Conservation (phyloP, 1,140 invertebrate genomes). For the Antheraea mylitta region DNA sequence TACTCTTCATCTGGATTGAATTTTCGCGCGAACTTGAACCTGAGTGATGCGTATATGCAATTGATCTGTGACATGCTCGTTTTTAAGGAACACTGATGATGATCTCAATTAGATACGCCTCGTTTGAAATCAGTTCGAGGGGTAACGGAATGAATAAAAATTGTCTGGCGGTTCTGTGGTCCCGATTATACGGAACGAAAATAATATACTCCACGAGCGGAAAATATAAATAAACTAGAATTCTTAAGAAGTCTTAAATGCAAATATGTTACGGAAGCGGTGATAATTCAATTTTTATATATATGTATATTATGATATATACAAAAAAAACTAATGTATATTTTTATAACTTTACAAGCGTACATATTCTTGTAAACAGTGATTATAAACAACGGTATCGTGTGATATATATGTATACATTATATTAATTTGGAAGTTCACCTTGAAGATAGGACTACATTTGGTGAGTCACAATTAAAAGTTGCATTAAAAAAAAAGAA, state of each 20-base stretch:
- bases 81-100: conserved; percentile 58
- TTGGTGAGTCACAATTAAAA: neutral
- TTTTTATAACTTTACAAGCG: conserved; percentile 8
- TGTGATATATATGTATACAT: conserved; percentile 15
- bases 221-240: conserved; percentile 53
- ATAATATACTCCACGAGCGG: conserved; percentile 33
- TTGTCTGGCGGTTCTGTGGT: conserved; percentile 54
- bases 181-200: conserved; percentile 49
- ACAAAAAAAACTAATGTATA: conserved; percentile 10
- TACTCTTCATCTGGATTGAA: conserved; percentile 14
- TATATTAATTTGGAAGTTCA: conserved; percentile 1
- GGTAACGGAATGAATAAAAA: conserved; percentile 67
- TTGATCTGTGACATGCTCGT: conserved; percentile 64
- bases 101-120: conserved; percentile 67
- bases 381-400: conserved; percentile 15
- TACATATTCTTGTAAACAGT: conserved; percentile 20
- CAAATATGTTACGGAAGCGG: conserved; percentile 60
- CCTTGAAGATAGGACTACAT: neutral
- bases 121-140: conserved; percentile 60
- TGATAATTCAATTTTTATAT: conserved; percentile 39
- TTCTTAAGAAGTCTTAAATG: conserved; percentile 38
- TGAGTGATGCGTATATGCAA: conserved; percentile 45
- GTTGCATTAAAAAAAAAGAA: neutral
- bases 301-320: neutral
- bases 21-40: conserved; percentile 64